These are phyloP conservation scores for Ichneumoninae sp. DNA, from an alignment of 2,888 invertebrate genomes.

Conservation along the genomic window DNA sequence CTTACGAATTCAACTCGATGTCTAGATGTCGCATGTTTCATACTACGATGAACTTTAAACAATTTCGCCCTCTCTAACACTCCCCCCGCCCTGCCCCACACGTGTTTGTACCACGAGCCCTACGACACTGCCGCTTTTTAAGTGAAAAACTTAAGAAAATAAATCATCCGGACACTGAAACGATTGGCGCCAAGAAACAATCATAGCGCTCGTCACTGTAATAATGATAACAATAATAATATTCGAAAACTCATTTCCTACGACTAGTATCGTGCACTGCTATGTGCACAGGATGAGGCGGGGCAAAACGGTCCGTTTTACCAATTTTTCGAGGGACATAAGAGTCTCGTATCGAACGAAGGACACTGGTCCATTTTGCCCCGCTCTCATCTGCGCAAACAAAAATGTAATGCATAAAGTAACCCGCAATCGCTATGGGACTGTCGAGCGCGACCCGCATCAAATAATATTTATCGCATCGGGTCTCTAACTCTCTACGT, in stretches of 20 bases:
- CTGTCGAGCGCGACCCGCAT: slow-evolving; percentile 19
- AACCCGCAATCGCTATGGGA: slow-evolving; percentile 48
- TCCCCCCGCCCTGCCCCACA: background rate
- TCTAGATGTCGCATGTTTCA: slow-evolving; percentile 82
- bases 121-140: slow-evolving; percentile 11
- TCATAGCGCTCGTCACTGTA: slow-evolving; percentile 38
- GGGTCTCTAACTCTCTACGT: slow-evolving; percentile 35
- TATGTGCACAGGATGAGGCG: slow-evolving; percentile 15
- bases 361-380: background rate
- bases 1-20: slow-evolving; percentile 75
- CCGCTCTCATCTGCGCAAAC: background rate
- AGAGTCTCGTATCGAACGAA: background rate
- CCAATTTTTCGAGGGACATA: background rate
- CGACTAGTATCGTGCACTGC: slow-evolving; percentile 51
- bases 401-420: slow-evolving; percentile 33
- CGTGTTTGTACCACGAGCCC: slow-evolving; percentile 33
- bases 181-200: slow-evolving; percentile 59
- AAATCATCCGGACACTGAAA: slow-evolving; percentile 40
- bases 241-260: slow-evolving; percentile 34
- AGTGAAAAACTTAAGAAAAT: background rate
- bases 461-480: slow-evolving; percentile 49
- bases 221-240: slow-evolving; percentile 36
- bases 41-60: slow-evolving; percentile 76
- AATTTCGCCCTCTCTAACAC: slow-evolving; percentile 66
- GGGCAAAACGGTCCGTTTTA: background rate